Percentiles rank a stretch among this genome's conserved stretches.
phyloP scores from a whole-genome alignment of 2,113 vertebrate species.

The Rhombomys opimus region DNA sequence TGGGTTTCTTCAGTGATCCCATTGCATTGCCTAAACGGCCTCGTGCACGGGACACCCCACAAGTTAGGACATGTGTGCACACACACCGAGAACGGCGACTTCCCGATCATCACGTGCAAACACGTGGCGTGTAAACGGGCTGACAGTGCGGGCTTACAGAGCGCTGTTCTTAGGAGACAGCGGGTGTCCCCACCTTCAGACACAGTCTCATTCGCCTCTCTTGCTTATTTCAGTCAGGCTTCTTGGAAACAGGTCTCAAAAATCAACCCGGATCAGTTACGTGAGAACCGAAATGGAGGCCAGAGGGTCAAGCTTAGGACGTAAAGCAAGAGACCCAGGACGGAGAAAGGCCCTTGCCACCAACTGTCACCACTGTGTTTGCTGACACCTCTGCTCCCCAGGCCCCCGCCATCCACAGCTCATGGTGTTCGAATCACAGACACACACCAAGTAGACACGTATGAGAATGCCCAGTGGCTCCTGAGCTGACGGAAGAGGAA shows the following conservation, averaged over 20 bases:
- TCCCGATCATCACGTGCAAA: neutral
- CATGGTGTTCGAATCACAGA: neutral
- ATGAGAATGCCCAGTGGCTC: neutral
- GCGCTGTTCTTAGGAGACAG: neutral
- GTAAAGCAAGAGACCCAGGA: neutral
- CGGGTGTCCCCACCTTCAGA: neutral
- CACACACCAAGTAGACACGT: neutral
- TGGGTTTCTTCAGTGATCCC: conserved; percentile 18
- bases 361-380: rapidly evolving
- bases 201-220: neutral
- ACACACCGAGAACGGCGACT: neutral
- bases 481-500: neutral
- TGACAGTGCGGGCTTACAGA: neutral
- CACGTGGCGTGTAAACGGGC: neutral
- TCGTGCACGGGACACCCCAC: neutral
- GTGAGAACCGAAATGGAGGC: neutral
- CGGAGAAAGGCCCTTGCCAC: neutral
- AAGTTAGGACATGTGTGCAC: neutral
- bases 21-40: conserved; percentile 10
- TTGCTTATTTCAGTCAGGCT: neutral
- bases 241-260: neutral
- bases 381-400: no score
- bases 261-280: neutral
- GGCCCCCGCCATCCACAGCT: neutral
- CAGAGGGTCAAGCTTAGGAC: neutral